Evolutionary conservation across 2,113 vertebrate genomes (phyloP).

Genomic region (Odocoileus virginianus): DNA sequence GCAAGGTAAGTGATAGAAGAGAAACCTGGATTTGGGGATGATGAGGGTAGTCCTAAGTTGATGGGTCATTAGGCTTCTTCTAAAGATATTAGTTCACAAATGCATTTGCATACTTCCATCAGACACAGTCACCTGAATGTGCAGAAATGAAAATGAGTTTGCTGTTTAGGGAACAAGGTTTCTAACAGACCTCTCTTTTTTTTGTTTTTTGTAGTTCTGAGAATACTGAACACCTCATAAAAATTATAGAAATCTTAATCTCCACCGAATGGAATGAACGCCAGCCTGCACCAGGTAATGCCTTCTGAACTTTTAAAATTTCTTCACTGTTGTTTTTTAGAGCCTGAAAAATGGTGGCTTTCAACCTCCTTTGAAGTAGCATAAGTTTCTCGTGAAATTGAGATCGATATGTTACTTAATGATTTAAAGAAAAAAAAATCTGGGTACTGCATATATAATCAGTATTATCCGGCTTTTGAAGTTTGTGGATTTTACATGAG

Average conservation of each 20-base stretch:
- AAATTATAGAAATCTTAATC: slow-evolving; percentile 93
- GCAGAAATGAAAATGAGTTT: background rate
- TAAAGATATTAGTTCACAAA: background rate
- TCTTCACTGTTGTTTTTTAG: background rate
- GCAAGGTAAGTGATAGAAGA: slow-evolving; percentile 82
- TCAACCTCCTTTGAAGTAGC: background rate
- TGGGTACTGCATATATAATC: background rate
- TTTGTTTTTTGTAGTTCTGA: slow-evolving; percentile 86
- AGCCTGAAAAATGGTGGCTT: background rate
- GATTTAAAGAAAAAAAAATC: background rate
- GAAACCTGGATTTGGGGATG: background rate
- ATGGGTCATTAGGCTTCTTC: background rate
- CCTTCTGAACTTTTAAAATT: background rate
- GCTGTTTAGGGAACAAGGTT: background rate
- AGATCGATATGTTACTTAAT: background rate
- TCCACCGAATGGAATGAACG: slow-evolving; percentile 91
- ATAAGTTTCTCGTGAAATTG: background rate
- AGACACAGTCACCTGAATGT: background rate
- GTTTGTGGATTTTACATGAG: background rate
- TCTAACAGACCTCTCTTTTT: background rate
- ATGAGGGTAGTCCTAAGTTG: background rate
- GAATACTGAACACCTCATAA: slow-evolving; percentile 88
- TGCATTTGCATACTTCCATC: background rate
- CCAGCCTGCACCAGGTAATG: slow-evolving; percentile 94
- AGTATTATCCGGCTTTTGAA: background rate